Evolutionary conservation across 1,140 invertebrate genomes (phyloP).

Genomic region (Rhynchophorus ferrugineus): DNA sequence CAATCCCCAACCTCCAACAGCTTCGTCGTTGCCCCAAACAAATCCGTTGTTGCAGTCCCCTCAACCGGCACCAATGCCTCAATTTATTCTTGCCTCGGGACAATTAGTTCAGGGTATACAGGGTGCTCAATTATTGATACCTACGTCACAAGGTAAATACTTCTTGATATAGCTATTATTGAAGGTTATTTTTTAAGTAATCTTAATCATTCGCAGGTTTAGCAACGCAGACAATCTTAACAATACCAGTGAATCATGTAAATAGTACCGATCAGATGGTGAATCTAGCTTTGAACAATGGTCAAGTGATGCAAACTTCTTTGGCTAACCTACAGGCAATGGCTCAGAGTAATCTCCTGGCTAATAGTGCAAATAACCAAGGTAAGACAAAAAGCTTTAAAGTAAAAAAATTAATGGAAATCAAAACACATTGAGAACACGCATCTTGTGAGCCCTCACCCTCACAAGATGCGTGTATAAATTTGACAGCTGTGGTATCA

Average conservation of each 20-base stretch:
- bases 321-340: conserved; percentile 72
- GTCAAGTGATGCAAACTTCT: conserved; percentile 78
- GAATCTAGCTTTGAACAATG: conserved; percentile 68
- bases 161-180: background rate
- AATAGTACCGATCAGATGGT: conserved; percentile 75
- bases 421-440: too few relatives aligned
- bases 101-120: conserved; percentile 86
- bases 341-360: conserved; percentile 47
- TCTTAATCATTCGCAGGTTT: conserved; percentile 74
- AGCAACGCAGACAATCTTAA: conserved; percentile 87
- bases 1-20: conserved; percentile 24
- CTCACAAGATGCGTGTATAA: too few relatives aligned
- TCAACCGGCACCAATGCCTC: conserved; percentile 71
- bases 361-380: conserved; percentile 35
- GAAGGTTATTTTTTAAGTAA: too few relatives aligned
- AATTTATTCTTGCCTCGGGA: conserved; percentile 83
- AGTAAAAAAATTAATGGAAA: too few relatives aligned
- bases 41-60: conserved; percentile 21
- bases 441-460: too few relatives aligned
- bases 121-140: conserved; percentile 87
- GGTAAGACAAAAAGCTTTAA: conserved; percentile 16
- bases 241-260: conserved; percentile 80
- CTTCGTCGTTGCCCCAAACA: conserved; percentile 17
- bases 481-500: too few relatives aligned
- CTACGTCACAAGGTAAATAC: conserved; percentile 78